A percentile compares a stretch with the other conserved stretches of the same genome.
These are phyloP conservation scores for Chaetophractus vellerosus DNA, from an alignment of 2,797 vertebrate species.

Conservation along the genomic window DNA sequence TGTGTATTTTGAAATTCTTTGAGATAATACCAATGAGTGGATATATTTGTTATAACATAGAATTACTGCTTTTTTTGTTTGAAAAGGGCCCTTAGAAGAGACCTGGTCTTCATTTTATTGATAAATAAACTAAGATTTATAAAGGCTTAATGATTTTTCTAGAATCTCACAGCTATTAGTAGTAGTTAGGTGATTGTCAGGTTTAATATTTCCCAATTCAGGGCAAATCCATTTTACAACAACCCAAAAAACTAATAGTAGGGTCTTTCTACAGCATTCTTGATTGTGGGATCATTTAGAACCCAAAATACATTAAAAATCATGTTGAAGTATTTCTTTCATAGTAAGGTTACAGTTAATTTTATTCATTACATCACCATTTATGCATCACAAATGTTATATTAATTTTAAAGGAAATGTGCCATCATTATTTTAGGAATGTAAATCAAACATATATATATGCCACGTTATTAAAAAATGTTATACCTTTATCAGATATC, in stretches of 20 bases:
- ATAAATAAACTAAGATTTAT: background rate
- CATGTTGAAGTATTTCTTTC: constrained; percentile 38
- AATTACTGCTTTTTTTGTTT: background rate
- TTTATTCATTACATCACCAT: constrained; percentile 15
- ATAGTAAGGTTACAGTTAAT: constrained; percentile 16
- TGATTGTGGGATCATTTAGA: background rate
- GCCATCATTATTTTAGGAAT: background rate
- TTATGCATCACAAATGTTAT: background rate
- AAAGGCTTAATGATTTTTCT: background rate
- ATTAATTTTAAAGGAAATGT: constrained; percentile 1
- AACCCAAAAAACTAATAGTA: background rate
- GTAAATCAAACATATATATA: background rate
- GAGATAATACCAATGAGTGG: background rate
- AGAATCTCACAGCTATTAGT: background rate
- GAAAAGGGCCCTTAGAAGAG: background rate
- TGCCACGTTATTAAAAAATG: constrained; percentile 21
- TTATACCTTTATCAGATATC: background rate
- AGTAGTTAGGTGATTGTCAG: background rate
- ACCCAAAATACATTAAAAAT: background rate
- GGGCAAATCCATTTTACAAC: background rate
- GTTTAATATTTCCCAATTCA: constrained; percentile 9
- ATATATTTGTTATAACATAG: background rate
- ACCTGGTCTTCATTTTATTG: background rate
- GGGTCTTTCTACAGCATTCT: background rate
- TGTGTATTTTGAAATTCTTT: background rate